Evolutionary conservation across 2,113 vertebrate genomes (phyloP).

Genomic region (Capreolus pygargus): DNA sequence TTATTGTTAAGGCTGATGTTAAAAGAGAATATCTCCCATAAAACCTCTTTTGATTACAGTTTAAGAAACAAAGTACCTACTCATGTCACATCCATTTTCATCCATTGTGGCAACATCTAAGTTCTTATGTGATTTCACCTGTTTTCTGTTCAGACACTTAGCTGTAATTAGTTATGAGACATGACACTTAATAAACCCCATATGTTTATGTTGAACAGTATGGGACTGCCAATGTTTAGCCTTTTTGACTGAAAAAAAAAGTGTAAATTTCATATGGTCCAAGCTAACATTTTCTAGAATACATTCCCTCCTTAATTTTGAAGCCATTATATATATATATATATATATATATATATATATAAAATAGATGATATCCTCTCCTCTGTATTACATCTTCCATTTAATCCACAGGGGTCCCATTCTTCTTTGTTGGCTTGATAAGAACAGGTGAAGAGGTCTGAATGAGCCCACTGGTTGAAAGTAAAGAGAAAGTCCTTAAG

Average conservation of each 20-base stretch:
- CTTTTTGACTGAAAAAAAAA: neutral
- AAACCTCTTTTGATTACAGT: neutral
- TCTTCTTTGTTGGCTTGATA: neutral
- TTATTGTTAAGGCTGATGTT: neutral
- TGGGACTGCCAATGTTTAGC: neutral
- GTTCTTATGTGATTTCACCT: neutral
- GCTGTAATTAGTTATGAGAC: neutral
- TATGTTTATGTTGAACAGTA: neutral
- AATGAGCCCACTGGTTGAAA: neutral
- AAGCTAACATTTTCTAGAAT: neutral
- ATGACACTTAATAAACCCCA: neutral
- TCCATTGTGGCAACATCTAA: neutral
- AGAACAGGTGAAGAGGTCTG: neutral
- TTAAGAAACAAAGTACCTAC: neutral
- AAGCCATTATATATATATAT: neutral
- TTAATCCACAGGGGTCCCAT: neutral
- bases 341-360: neutral
- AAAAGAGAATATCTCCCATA: neutral
- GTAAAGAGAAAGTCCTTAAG: neutral
- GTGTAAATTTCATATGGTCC: neutral
- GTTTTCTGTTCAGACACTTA: neutral
- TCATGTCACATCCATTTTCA: neutral
- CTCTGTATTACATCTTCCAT: neutral
- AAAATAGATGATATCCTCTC: neutral
- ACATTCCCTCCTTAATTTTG: neutral